Conservation (phyloP, 2,888 invertebrate genomes). For the Acleris cristana region DNA sequence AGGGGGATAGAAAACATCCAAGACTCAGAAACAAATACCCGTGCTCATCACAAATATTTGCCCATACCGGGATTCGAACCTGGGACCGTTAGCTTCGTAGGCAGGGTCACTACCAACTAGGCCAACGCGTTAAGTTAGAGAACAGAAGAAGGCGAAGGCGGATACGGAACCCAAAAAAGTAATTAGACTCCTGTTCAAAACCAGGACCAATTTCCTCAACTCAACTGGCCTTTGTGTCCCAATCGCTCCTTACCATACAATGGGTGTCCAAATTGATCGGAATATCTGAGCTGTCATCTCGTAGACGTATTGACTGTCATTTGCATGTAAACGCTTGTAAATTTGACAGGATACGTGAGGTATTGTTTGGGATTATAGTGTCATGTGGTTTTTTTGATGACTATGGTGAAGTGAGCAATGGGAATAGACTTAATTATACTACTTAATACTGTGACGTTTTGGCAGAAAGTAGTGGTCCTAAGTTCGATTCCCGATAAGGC, state of each 20-base stretch:
- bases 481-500: too few species aligned
- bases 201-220: constrained; percentile 50
- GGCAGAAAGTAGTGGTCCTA: too few species aligned
- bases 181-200: constrained; percentile 35
- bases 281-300: constrained; percentile 45
- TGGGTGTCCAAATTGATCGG: constrained; percentile 51
- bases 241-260: constrained; percentile 54
- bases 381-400: constrained; percentile 14
- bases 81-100: too few species aligned
- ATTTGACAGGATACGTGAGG: constrained; percentile 47
- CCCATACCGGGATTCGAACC: too few species aligned
- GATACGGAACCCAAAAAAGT: constrained; percentile 11
- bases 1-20: too few species aligned
- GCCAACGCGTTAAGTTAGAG: too few species aligned
- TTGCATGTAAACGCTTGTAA: constrained; percentile 50
- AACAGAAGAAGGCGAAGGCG: neutral
- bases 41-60: too few species aligned
- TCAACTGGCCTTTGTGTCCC: constrained; percentile 48
- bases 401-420: too few species aligned
- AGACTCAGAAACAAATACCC: too few species aligned
- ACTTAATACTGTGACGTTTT: too few species aligned
- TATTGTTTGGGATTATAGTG: constrained; percentile 43
- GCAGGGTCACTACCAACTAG: too few species aligned
- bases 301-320: constrained; percentile 42
- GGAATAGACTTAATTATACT: too few species aligned